These are phyloP conservation scores for Pachliopta kotzebuea DNA, from an alignment of 2,888 invertebrate genomes.

Conservation along the genomic window DNA sequence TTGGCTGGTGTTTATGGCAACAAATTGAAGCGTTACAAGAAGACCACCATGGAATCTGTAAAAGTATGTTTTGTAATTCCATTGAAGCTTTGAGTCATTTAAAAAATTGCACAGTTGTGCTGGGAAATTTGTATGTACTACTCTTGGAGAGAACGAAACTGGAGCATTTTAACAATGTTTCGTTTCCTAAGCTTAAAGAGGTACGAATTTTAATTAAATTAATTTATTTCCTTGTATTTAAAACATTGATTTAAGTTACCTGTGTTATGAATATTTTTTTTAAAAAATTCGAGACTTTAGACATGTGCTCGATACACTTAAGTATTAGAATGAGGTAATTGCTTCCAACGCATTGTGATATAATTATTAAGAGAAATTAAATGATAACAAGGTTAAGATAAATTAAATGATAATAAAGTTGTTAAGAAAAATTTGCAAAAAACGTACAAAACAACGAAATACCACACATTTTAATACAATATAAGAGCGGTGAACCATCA, in stretches of 20 bases:
- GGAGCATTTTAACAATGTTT: constrained; percentile 71
- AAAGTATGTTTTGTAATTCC: constrained; percentile 39
- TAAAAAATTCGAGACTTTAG: no score
- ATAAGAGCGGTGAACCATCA: no score
- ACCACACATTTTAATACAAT: no score
- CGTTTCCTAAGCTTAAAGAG: constrained; percentile 88
- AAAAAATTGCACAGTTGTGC: constrained; percentile 81
- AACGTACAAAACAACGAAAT: no score
- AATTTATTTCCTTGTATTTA: not conserved
- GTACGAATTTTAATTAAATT: constrained; percentile 37
- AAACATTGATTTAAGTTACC: not conserved
- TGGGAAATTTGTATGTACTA: constrained; percentile 88
- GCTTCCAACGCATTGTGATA: no score
- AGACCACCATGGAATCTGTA: constrained; percentile 47
- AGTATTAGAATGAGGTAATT: no score
- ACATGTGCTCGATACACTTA: no score
- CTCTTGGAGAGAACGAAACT: constrained; percentile 79
- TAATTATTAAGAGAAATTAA: no score
- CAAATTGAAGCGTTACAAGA: constrained; percentile 25
- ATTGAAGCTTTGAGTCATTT: constrained; percentile 38
- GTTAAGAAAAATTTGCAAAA: no score
- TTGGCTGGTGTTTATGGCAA: constrained; percentile 7
- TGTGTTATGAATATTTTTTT: no score
- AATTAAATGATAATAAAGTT: no score
- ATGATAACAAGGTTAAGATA: no score